Conservation (phyloP, 2,113 vertebrate genomes). For the Pachyramphus minor region DNA sequence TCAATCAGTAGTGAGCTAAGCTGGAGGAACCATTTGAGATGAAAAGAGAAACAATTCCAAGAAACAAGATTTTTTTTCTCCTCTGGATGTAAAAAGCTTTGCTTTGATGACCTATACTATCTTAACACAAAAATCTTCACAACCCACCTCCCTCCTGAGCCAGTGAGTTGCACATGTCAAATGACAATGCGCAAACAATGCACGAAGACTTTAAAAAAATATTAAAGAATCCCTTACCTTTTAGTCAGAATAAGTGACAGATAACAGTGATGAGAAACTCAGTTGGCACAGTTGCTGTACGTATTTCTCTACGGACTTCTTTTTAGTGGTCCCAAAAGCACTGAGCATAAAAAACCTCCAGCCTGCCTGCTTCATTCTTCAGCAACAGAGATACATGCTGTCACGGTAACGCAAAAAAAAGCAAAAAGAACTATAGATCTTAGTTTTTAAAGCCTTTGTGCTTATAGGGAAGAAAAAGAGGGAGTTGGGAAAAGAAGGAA, state of each 20-base stretch:
- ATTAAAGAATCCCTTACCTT: slow-evolving; percentile 73
- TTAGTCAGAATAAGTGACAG: slow-evolving; percentile 64
- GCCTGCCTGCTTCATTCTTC: slow-evolving; percentile 69
- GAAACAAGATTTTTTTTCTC: background rate
- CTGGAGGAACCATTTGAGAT: background rate
- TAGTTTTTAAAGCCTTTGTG: slow-evolving; percentile 73
- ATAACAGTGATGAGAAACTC: slow-evolving; percentile 66
- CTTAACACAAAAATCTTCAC: slow-evolving; percentile 30
- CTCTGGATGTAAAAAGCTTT: slow-evolving; percentile 11
- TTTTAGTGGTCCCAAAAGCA: slow-evolving; percentile 64
- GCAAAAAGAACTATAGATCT: slow-evolving; percentile 63
- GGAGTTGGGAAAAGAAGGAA: slow-evolving; percentile 6
- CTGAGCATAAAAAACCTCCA: slow-evolving; percentile 58
- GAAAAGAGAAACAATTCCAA: background rate
- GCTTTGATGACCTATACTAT: slow-evolving; percentile 24
- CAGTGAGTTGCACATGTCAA: slow-evolving; percentile 60
- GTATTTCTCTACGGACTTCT: slow-evolving; percentile 66
- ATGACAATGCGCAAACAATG: slow-evolving; percentile 58
- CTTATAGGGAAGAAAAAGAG: slow-evolving; percentile 48
- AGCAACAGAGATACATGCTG: slow-evolving; percentile 68
- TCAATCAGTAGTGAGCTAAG: background rate
- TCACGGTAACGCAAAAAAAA: slow-evolving; percentile 72
- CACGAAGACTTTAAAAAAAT: slow-evolving; percentile 41
- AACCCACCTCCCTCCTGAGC: slow-evolving; percentile 38
- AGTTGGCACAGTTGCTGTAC: slow-evolving; percentile 52